Evolutionary conservation across 2,888 invertebrate species (phyloP), one percentile per base, ranked within the genome.

Genomic region (Pecten maximus): DNA sequence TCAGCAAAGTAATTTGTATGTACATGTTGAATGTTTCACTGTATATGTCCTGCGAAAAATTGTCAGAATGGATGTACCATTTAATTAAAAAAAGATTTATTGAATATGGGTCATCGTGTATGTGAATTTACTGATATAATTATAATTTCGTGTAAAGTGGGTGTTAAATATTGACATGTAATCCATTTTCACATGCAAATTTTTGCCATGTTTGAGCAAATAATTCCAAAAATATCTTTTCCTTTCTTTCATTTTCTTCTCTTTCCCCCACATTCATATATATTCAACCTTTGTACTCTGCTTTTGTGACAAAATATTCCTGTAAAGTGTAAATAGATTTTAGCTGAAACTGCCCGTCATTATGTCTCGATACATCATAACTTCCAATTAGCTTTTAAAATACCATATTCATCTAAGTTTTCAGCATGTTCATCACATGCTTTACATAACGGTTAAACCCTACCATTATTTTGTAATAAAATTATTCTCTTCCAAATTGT

Each of bases 311-410:
- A 3, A 19, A 10, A 44, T 44, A 8, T 54, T 54, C 54, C n/a
- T 54, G 19, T 54, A 23, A n/a, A 23, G 10, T 74, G 28, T 35
- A 74, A 74, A 74, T 74, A 74, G 10, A 23, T 74, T 74, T 74
- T 74, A 74, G 74, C 74, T 74, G 28, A 74, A 74, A 74, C 74
- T 74, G 74, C 74, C 74, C 28, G 1, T 28, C 74, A 74, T 74
- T 6, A 0, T 74, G 10, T 74, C 12, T 35, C 35, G 23, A 60
- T 35, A 35, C 35, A 74, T 74, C 15, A 35, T 28, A 28, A 74
- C 23, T 35, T 15, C 74, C 6, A 8, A 15, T 8, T 48, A 16
- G 48, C 48, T 48, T 48, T 48, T 48, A 8, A 10, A 19, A 19
- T 48, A 48, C 48, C 12, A 48, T 54, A n/a, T 23, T 54, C 6